These are phyloP conservation scores for Callipepla squamata DNA, from an alignment of 2,113 vertebrate genomes.

Conservation along the genomic window DNA sequence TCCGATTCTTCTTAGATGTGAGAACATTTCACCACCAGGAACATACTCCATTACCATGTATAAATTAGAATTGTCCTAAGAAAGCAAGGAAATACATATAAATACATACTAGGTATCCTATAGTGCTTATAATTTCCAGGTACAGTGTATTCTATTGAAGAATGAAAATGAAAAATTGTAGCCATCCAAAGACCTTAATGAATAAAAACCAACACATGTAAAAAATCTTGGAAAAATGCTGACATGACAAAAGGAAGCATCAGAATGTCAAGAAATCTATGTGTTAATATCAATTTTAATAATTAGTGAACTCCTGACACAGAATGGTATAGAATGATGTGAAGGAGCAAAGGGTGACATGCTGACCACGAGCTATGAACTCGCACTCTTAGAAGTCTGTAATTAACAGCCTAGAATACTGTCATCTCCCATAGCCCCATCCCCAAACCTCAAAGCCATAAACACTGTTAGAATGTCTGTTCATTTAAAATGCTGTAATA, in stretches of 20 bases:
- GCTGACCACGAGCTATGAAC: not conserved
- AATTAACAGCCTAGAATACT: not conserved
- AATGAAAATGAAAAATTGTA: not conserved
- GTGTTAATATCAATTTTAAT: not conserved
- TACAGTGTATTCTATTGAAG: not conserved
- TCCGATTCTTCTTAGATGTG: conserved; percentile 98
- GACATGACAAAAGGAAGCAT: not conserved
- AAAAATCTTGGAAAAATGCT: not conserved
- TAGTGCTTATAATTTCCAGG: fast-evolving
- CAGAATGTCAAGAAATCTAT: not conserved
- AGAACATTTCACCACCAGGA: conserved; percentile 99
- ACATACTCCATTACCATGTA: conserved; percentile 99
- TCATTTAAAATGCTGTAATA: not conserved
- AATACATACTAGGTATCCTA: not conserved
- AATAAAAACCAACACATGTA: not conserved
- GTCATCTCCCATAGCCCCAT: not conserved
- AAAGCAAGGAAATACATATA: conserved; percentile 16
- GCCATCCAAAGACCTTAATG: not conserved
- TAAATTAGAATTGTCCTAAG: conserved; percentile 98
- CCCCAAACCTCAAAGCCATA: not conserved
- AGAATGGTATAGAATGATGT: not conserved
- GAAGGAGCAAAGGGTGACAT: not conserved
- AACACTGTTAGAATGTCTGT: not conserved
- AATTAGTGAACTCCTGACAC: not conserved
- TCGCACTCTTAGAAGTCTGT: not conserved